Evolutionary conservation across 2,888 invertebrate genomes (phyloP), one percentile per base, ranked within the genome.

Genomic region (Neoitamus cyanurus): DNA sequence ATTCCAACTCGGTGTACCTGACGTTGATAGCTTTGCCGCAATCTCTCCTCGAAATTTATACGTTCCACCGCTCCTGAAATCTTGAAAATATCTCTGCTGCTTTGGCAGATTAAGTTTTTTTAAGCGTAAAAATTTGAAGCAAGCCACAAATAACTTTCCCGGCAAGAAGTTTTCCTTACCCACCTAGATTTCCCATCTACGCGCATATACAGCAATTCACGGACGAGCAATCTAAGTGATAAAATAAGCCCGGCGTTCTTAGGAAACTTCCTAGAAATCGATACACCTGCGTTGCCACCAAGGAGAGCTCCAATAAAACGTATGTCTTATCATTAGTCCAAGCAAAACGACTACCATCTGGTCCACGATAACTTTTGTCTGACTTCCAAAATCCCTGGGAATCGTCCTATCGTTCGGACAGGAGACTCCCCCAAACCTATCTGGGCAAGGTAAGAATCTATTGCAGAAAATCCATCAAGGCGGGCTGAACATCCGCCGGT

Each of bases 391-490:
- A 46, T 77, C 77, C 77, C 46, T 77, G 77, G 25, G 28, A 28
- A 46, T 46, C 25, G 28, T 13, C 28, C 11, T 46, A 77, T 25
- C 36, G 42, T 9, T 46, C n/a, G 73, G 73, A 20, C 20, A 7
- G 3, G 58, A 25, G 1, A 5, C 37, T 34, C n/a, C 36, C 34
- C 34, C 2, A 73, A 36, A 73, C 15, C 46, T 77, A 30, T 37
- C 77, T 77, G 77, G n/a, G 28, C 77, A 25, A 25, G 46, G 77
- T 42, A 42, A 77, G 77, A 77, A 77, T 77, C 77, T 77, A 77
- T 77, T 77, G 46, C 77, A 77, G 46, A 42, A 77, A 46, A 77
- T 77, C 77, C 30, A 77, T 77, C 77, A 77, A 77, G 77, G 34
- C 20, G 73, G 73, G 77, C 25, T 46, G 28, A 77, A 68, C 58